Evolutionary conservation across 2,888 invertebrate species (phyloP).

Genomic region (Ellobium chinense): DNA sequence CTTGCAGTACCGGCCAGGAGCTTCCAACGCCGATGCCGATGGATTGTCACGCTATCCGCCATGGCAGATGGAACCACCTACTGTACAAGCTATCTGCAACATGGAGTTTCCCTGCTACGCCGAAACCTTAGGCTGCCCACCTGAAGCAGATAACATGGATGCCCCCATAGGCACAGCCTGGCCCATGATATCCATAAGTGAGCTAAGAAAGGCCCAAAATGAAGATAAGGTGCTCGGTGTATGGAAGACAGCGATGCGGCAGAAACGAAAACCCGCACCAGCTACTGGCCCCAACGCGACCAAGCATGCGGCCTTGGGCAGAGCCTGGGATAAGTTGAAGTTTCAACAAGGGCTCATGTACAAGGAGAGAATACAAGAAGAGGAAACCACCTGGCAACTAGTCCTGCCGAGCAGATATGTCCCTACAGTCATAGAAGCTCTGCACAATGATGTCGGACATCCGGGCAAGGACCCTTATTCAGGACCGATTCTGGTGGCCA

Average conservation of each 20-base stretch:
- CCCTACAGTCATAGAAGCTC: not conserved
- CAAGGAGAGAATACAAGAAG: not conserved
- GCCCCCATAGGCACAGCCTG: no score
- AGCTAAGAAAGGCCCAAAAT: no score
- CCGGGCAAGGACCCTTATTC: not conserved
- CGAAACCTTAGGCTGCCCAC: not conserved
- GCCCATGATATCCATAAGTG: no score
- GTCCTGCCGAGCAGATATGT: constrained; percentile 1
- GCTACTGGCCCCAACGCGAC: no score
- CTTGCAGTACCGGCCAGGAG: constrained; percentile 52
- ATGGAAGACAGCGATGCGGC: no score
- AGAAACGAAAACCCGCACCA: no score
- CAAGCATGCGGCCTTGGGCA: no score
- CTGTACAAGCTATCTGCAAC: constrained; percentile 24
- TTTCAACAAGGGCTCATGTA: constrained; percentile 2
- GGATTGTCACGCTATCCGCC: constrained; percentile 51
- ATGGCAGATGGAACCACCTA: constrained; percentile 8
- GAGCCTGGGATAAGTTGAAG: not conserved
- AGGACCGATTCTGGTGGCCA: constrained; percentile 20
- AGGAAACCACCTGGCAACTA: not conserved
- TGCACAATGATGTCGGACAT: constrained; percentile 14
- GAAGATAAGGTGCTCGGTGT: no score
- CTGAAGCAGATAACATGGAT: no score
- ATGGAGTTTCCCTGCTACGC: not conserved
- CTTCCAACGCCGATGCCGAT: constrained; percentile 53